Evolutionary conservation across 2,797 vertebrate genomes (phyloP).

Genomic region (Crenuchus spilurus): DNA sequence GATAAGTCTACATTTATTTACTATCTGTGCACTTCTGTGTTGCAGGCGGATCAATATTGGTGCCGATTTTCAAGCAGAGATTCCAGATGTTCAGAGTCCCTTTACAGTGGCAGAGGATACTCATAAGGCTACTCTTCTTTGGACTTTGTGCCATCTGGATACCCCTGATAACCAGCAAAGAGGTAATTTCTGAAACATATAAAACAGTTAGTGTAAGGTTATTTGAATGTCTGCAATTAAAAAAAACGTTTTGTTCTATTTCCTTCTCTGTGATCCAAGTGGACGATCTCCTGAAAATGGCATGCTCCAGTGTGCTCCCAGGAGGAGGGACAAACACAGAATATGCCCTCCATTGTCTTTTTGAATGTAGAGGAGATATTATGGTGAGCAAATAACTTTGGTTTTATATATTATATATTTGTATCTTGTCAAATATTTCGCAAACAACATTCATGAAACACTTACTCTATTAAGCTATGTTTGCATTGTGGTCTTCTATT

Average conservation of each 20-base stretch:
- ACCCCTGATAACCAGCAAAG: slow-evolving; percentile 79
- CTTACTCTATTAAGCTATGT: not conserved
- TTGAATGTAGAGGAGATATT: slow-evolving; percentile 87
- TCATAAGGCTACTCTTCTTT: slow-evolving; percentile 86
- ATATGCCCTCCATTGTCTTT: slow-evolving; percentile 87
- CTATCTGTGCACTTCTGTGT: slow-evolving; percentile 38
- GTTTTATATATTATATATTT: not conserved
- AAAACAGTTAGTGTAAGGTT: no score
- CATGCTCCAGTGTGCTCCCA: slow-evolving; percentile 87
- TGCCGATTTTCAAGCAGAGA: slow-evolving; percentile 86
- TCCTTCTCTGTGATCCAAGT: slow-evolving; percentile 72
- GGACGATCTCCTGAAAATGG: slow-evolving; percentile 86
- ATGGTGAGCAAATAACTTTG: slow-evolving; percentile 79
- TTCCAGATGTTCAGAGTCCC: slow-evolving; percentile 78
- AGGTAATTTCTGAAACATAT: no score
- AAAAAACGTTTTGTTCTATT: no score
- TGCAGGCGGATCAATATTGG: slow-evolving; percentile 89
- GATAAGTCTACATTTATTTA: no score
- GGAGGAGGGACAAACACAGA: slow-evolving; percentile 87
- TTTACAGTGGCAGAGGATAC: slow-evolving; percentile 69
- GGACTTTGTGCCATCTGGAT: slow-evolving; percentile 85
- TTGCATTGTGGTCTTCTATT: not conserved
- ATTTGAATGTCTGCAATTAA: no score
- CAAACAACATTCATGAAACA: not conserved
- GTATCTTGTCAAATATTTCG: not conserved